Evolutionary conservation across 2,888 invertebrate species (phyloP).

Genomic region (Muscina levida): DNA sequence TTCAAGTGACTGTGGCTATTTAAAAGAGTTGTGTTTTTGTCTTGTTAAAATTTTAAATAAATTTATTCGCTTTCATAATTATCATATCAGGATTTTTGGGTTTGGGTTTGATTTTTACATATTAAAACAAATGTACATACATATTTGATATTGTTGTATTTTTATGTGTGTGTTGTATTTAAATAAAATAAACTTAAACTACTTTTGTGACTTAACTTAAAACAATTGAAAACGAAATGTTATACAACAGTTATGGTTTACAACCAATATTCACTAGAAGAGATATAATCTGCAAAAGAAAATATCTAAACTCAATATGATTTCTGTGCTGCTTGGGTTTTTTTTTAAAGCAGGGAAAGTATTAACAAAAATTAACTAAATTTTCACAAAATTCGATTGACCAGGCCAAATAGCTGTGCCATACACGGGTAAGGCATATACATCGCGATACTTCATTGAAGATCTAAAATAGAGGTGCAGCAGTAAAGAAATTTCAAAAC

Average conservation of each 20-base stretch:
- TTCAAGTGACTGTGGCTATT: too few relatives aligned
- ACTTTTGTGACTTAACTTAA: slow-evolving; percentile 47
- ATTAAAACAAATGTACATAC: slow-evolving; percentile 36
- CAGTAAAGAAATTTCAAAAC: too few relatives aligned
- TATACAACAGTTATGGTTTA: slow-evolving; percentile 45
- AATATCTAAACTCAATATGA: background rate
- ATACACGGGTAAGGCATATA: too few relatives aligned
- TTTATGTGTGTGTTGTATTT: slow-evolving; percentile 27
- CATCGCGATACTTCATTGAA: too few relatives aligned
- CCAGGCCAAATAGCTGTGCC: too few relatives aligned
- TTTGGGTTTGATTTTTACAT: slow-evolving; percentile 17
- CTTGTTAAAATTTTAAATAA: slow-evolving; percentile 14
- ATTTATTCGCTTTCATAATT: slow-evolving; percentile 4
- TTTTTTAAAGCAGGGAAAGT: background rate
- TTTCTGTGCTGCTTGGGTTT: too few relatives aligned
- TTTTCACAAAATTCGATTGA: background rate
- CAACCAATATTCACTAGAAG: slow-evolving; percentile 59
- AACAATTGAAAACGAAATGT: slow-evolving; percentile 18
- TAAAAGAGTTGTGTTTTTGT: too few relatives aligned
- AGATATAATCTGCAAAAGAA: slow-evolving; percentile 1
- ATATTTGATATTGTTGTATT: background rate
- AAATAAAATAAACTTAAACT: slow-evolving; percentile 39
- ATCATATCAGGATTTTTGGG: slow-evolving; percentile 20
- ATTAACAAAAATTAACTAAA: slow-evolving; percentile 21
- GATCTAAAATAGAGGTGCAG: too few relatives aligned